These are phyloP conservation scores for Keiferia lycopersicella DNA, from an alignment of 2,888 invertebrate species.

Conservation along the genomic window DNA sequence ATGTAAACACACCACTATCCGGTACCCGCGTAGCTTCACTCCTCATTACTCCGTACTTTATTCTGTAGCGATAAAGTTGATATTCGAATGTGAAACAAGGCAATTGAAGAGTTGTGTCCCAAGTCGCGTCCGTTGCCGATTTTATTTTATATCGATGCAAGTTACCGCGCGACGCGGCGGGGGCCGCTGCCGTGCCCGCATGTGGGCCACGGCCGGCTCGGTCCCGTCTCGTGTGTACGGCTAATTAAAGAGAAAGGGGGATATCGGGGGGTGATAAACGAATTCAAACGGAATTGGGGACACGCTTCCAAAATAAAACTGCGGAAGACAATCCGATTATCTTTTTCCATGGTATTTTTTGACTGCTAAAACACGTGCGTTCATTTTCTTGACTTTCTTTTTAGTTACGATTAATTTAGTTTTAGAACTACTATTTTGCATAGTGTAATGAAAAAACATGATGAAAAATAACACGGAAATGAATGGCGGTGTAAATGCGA, in stretches of 20 bases:
- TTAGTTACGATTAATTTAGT: too few relatives aligned
- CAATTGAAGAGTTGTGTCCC: neutral
- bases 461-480: neutral
- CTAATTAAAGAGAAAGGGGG: conserved; percentile 46
- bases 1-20: conserved; percentile 59
- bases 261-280: conserved; percentile 34
- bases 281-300: conserved; percentile 12
- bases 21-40: conserved; percentile 34
- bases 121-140: conserved; percentile 12
- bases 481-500: neutral
- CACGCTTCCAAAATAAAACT: conserved; percentile 11
- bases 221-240: conserved; percentile 38
- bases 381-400: too few relatives aligned
- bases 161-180: conserved; percentile 35
- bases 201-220: conserved; percentile 47
- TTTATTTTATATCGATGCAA: conserved; percentile 7
- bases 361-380: neutral
- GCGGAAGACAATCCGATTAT: conserved; percentile 5
- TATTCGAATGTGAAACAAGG: neutral
- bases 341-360: neutral
- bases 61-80: neutral
- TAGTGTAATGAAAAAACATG: neutral
- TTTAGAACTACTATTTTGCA: too few relatives aligned
- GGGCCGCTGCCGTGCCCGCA: conserved; percentile 37
- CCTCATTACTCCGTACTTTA: neutral